Evolutionary conservation across 2,888 invertebrate genomes (phyloP), one percentile per base, ranked within the genome.

Genomic region (Hypolimnas misippus): DNA sequence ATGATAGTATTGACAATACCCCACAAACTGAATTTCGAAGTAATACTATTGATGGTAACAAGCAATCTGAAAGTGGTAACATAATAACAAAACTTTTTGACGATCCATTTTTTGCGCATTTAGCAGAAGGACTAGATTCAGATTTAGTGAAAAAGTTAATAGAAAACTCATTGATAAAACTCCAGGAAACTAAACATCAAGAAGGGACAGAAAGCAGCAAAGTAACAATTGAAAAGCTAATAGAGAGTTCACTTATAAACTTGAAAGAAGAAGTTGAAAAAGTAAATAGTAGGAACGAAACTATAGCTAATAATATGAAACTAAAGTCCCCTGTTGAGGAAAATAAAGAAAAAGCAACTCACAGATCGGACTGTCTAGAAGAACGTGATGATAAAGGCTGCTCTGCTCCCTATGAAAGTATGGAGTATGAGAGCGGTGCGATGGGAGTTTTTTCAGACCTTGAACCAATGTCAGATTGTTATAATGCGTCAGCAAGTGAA

Each of bases 381-480:
- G 49, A 89, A 68, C 86, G 82, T 71, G 84, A 93, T 85, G 83
- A 93, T 68, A 94, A 93, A 79, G 91, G 93, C 88, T 93, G 93
- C 87, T 95, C 95, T 76, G 95, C 95, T 82, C 95, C 95, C 84
- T 95, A 95, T 86, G 95, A 95, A 88, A 92, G 95, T 82, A 95
- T 95, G 90, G 95, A 95, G 87, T 94, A 94, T 68, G 94, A 94
- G 79, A 93, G 93, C 83, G 93, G 92, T 82, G 81, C 85, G 74
- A 83, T 86, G 74, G 92, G 92, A 78, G 83, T 88, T 80, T 92
- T 92, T 81, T 92, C 92, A 74, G 92, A 92, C 79, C 84, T 84
- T 67, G 92, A 92, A 79, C 92, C 91, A 68, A 93, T 94, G 81
- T 95, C 95, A 25, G 95, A 95, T 76, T 95, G 95, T 81, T 95